A percentile compares a stretch with the other conserved stretches of the same genome.
Evolutionary conservation across 92 coral and sea anemone genomes (phyloP).

Genomic region (Isaurus tuberculatus): DNA sequence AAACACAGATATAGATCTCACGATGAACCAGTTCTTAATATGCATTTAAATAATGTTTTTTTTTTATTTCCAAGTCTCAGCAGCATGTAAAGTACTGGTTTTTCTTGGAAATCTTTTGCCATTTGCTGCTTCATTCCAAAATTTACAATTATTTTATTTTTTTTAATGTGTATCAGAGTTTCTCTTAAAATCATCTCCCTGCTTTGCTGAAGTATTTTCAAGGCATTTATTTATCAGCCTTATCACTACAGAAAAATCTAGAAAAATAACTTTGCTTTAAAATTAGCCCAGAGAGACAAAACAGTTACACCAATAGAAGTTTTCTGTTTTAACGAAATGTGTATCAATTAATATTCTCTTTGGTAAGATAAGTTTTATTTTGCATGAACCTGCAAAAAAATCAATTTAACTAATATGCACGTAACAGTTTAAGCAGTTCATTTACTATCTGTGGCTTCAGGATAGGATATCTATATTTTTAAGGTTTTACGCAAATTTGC

Average conservation of each 20-base stretch:
- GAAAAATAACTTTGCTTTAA: neutral
- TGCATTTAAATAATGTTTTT: constrained; percentile 21
- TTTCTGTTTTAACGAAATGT: neutral
- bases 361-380: neutral
- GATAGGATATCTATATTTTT: neutral
- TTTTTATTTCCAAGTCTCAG: constrained; percentile 34
- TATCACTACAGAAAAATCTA: neutral
- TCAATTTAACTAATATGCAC: neutral
- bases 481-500: constrained; percentile 26
- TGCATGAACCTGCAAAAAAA: constrained; percentile 15
- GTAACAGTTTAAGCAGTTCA: neutral
- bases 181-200: neutral
- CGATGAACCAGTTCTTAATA: constrained; percentile 36
- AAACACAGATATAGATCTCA: constrained; percentile 28
- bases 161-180: neutral
- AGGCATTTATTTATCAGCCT: neutral
- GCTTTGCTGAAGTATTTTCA: too few species aligned
- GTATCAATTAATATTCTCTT: neutral
- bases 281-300: constrained; percentile 9
- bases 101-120: neutral
- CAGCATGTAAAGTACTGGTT: neutral
- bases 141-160: neutral
- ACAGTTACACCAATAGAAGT: neutral
- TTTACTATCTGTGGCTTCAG: neutral
- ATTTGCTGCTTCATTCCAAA: neutral